Conservation (phyloP, 2,888 invertebrate species). For the Sinodicranocentrus sp. region DNA sequence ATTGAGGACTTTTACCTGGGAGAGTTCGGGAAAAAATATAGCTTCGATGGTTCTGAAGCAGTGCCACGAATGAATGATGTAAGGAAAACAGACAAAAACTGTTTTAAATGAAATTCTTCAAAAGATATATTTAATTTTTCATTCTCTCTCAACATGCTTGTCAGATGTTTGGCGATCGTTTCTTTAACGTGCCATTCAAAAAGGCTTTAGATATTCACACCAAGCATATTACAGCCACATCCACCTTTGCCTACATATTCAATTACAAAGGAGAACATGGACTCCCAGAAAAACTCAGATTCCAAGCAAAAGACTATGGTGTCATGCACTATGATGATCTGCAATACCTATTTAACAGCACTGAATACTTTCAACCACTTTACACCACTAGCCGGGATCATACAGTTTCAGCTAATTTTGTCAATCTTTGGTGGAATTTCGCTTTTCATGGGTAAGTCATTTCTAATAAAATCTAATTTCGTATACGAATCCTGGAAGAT, state of each 20-base stretch:
- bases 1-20: constrained; percentile 66
- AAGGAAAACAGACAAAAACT: neutral
- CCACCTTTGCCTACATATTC: constrained; percentile 62
- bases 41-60: constrained; percentile 67
- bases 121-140: neutral
- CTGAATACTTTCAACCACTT: constrained; percentile 63
- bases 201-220: constrained; percentile 68
- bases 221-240: constrained; percentile 36
- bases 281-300: constrained; percentile 64
- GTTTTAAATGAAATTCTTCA: neutral
- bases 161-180: constrained; percentile 70
- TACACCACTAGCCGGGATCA: constrained; percentile 42
- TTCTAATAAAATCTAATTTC: neutral
- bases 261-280: constrained; percentile 67
- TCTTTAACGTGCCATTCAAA: constrained; percentile 64
- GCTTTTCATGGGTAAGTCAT: constrained; percentile 51
- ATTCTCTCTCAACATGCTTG: constrained; percentile 3
- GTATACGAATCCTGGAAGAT: neutral
- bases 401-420: constrained; percentile 54
- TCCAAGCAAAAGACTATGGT: constrained; percentile 64
- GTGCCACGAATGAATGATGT: constrained; percentile 62
- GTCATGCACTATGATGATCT: constrained; percentile 67
- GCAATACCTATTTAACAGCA: constrained; percentile 66
- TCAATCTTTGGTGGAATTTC: constrained; percentile 68
- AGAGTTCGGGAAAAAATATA: constrained; percentile 59